phyloP scores from a whole-genome alignment of 2,888 invertebrate species.

The Germaria angustata region DNA sequence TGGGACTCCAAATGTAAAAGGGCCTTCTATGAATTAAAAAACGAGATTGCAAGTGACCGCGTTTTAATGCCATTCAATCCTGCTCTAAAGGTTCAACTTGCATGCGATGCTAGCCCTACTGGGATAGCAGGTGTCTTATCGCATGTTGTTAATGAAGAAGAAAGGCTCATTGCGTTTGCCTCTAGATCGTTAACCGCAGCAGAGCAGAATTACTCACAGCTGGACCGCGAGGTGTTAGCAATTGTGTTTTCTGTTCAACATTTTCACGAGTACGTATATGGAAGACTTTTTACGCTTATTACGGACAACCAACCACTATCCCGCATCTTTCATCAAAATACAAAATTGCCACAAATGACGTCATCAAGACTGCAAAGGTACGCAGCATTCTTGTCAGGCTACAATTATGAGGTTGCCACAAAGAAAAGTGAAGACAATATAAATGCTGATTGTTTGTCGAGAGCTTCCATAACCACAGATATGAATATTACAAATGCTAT shows the following conservation, averaged over 20 bases:
- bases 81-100: too few relatives aligned
- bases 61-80: too few relatives aligned
- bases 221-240: slow-evolving; percentile 31
- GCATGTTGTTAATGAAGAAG: too few relatives aligned
- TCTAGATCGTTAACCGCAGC: slow-evolving; percentile 52
- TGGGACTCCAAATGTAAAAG: too few relatives aligned
- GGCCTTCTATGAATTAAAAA: too few relatives aligned
- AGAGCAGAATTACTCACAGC: slow-evolving; percentile 43
- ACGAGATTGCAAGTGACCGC: too few relatives aligned
- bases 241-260: slow-evolving; percentile 24
- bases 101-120: too few relatives aligned
- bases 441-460: slow-evolving; percentile 58
- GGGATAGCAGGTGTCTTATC: too few relatives aligned
- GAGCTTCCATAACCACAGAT: slow-evolving; percentile 44
- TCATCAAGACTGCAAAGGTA: slow-evolving; percentile 51
- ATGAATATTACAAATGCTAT: not conserved
- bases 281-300: slow-evolving; percentile 34
- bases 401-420: slow-evolving; percentile 42
- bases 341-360: slow-evolving; percentile 60
- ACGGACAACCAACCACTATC: slow-evolving; percentile 60
- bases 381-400: slow-evolving; percentile 58
- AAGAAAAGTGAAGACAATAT: slow-evolving; percentile 56
- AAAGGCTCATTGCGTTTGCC: too few relatives aligned
- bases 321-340: slow-evolving; percentile 59
- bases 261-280: slow-evolving; percentile 44